Percentiles rank a stretch among this genome's conserved stretches.
phyloP scores from a whole-genome alignment of 2,797 vertebrate genomes.

The Emydoidea blandingii region DNA sequence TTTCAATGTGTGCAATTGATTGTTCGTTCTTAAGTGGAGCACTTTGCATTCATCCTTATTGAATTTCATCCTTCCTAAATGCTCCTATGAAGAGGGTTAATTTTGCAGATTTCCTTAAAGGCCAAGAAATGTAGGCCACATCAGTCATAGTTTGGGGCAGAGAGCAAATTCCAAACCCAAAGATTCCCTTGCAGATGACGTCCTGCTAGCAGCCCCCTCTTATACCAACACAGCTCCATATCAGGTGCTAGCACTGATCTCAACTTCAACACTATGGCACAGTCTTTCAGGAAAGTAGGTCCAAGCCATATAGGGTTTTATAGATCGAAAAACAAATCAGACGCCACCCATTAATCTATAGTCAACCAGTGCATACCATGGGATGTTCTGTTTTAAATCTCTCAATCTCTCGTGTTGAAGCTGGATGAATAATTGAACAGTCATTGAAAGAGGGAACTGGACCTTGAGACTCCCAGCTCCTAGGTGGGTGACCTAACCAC shows the following conservation, averaged over 20 bases:
- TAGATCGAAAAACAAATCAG: not conserved
- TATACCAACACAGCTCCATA: not conserved
- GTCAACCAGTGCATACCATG: not conserved
- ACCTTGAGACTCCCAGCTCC: not conserved
- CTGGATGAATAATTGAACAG: not conserved
- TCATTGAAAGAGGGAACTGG: not conserved
- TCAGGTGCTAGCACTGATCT: not conserved
- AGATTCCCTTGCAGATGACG: not conserved
- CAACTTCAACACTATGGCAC: not conserved
- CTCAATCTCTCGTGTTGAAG: not conserved
- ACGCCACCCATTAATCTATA: not conserved
- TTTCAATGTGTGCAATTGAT: no score
- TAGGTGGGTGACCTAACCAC: not conserved
- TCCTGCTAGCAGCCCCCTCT: not conserved
- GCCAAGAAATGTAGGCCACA: fast-evolving
- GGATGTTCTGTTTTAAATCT: not conserved
- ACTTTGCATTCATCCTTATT: no score
- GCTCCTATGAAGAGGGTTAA: not conserved
- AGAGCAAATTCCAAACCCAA: not conserved
- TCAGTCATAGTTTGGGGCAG: not conserved
- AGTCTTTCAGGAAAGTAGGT: not conserved
- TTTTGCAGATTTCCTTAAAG: not conserved
- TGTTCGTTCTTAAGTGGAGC: no score
- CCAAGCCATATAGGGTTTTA: not conserved
- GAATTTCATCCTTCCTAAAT: not conserved